Percentiles rank a stretch among this genome's conserved stretches.
Conservation (phyloP, 2,113 vertebrate species). For the Gnathonemus echidnorhynchus region DNA sequence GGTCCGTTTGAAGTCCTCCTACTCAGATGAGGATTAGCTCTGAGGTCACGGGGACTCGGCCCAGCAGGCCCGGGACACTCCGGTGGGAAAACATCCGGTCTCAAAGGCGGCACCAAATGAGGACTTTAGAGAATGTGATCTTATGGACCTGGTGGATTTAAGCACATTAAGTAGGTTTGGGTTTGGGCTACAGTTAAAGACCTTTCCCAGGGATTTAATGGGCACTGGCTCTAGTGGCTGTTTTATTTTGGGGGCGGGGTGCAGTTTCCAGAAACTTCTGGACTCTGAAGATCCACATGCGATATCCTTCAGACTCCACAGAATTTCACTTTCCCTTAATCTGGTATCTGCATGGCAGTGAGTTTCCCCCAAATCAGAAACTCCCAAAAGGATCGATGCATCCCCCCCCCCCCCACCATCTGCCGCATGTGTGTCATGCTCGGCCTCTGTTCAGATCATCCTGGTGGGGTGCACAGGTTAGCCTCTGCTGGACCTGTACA, state of each 20-base stretch:
- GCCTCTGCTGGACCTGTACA: neutral
- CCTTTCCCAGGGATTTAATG: neutral
- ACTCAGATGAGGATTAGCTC: constrained; percentile 69
- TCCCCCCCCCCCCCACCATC: no score
- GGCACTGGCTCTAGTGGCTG: neutral
- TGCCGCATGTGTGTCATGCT: neutral
- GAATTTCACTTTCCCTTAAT: neutral
- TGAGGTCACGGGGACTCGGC: constrained; percentile 51
- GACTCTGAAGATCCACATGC: neutral
- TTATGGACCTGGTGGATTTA: neutral
- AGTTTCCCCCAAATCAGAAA: neutral
- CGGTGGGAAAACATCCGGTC: neutral
- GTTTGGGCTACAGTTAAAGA: neutral
- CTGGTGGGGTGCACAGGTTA: neutral
- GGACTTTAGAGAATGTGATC: neutral
- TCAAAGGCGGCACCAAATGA: neutral
- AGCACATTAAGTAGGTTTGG: neutral
- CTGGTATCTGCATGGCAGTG: neutral
- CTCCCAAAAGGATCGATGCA: neutral
- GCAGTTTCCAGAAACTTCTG: neutral
- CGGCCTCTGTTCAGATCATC: neutral
- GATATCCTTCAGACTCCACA: neutral
- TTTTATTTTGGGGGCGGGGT: neutral
- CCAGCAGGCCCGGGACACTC: constrained; percentile 14
- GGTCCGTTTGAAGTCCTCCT: constrained; percentile 71